Conservation (phyloP, 2,888 invertebrate genomes). For the Drosophila mimetica region DNA sequence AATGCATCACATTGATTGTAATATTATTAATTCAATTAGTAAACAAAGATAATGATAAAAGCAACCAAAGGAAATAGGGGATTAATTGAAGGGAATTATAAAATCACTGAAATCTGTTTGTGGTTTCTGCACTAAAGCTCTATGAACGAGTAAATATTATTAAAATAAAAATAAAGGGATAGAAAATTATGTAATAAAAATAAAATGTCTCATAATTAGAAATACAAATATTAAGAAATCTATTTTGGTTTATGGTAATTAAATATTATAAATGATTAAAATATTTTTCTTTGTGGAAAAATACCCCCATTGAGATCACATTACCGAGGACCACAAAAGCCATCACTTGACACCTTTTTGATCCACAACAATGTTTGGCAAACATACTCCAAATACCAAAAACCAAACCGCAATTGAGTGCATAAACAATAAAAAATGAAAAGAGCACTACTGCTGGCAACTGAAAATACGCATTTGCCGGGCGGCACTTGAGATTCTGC, state of each 20-base stretch:
- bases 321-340: slow-evolving; percentile 28
- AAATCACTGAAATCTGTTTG: slow-evolving; percentile 6
- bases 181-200: no score
- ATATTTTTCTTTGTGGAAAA: background rate
- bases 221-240: no score
- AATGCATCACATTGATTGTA: slow-evolving; percentile 46
- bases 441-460: slow-evolving; percentile 11
- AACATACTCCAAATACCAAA: slow-evolving; percentile 16
- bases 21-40: slow-evolving; percentile 70
- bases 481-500: slow-evolving; percentile 37
- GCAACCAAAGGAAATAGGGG: slow-evolving; percentile 38
- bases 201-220: background rate
- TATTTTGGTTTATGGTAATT: no score
- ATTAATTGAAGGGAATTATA: slow-evolving; percentile 34
- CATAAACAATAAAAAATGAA: slow-evolving; percentile 27
- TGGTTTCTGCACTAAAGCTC: background rate
- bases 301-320: slow-evolving; percentile 32
- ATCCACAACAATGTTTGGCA: slow-evolving; percentile 19
- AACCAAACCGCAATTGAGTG: slow-evolving; percentile 17
- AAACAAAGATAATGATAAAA: slow-evolving; percentile 39
- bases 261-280: no score
- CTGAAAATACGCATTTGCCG: slow-evolving; percentile 12
- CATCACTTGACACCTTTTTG: slow-evolving; percentile 37
- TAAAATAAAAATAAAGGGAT: no score
- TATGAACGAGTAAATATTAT: background rate